Conservation (phyloP, 2,888 invertebrate species). For the Leptinotarsa peninsularis region DNA sequence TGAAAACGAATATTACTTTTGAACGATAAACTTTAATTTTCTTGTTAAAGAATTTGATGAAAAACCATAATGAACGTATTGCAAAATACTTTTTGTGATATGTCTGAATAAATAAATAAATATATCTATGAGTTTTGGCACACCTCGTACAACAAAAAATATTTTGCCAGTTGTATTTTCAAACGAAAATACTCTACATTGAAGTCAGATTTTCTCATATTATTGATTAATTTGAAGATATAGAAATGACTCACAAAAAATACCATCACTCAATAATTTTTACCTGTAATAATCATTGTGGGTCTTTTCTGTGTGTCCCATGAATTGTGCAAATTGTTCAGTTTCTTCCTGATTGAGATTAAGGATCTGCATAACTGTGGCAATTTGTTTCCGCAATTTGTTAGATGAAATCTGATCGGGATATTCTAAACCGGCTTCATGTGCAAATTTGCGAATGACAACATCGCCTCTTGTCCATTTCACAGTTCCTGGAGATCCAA, state of each 20-base stretch:
- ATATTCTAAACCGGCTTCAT: conserved; percentile 25
- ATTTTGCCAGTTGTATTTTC: too few species aligned
- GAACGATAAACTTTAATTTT: too few species aligned
- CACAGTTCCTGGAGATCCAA: conserved; percentile 27
- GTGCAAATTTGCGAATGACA: conserved; percentile 24
- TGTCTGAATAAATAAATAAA: too few species aligned
- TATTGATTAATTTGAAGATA: too few species aligned
- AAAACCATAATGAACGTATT: too few species aligned
- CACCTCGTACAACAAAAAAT: too few species aligned
- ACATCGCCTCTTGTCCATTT: conserved; percentile 30
- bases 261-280: background rate
- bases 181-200: too few species aligned
- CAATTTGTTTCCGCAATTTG: conserved; percentile 28
- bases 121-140: too few species aligned
- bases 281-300: conserved; percentile 24
- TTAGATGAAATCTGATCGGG: conserved; percentile 28
- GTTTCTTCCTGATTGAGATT: conserved; percentile 27
- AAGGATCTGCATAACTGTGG: conserved; percentile 27
- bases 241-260: too few species aligned
- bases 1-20: background rate
- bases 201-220: too few species aligned
- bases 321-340: conserved; percentile 25
- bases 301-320: conserved; percentile 19
- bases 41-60: background rate
- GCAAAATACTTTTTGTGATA: too few species aligned